Evolutionary conservation across 2,888 invertebrate genomes (phyloP).

Genomic region (Mimumesa dahlbomi): DNA sequence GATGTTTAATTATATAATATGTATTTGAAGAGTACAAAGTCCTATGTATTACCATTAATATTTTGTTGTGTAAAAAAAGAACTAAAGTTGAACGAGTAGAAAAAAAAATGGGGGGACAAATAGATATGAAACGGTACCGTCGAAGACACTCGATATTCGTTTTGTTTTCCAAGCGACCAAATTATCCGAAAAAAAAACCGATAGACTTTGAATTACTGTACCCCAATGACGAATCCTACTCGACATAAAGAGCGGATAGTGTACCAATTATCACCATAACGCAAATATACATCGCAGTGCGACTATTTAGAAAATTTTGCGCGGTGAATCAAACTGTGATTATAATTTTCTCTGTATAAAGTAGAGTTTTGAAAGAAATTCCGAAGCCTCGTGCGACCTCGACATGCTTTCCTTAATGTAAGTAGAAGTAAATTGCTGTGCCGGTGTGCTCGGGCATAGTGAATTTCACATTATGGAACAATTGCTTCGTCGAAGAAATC

Average conservation of each 20-base stretch:
- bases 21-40: conserved; percentile 11
- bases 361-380: conserved; percentile 52
- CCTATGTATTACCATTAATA: conserved; percentile 9
- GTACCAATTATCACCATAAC: conserved; percentile 18
- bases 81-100: background rate
- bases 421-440: conserved; percentile 57
- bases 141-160: conserved; percentile 1
- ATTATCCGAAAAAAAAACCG: conserved; percentile 9
- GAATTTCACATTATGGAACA: background rate
- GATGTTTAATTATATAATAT: background rate
- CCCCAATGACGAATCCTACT: conserved; percentile 32
- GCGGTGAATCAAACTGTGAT: conserved; percentile 71
- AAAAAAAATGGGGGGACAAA: background rate
- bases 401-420: conserved; percentile 63
- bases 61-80: background rate
- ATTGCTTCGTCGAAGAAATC: background rate
- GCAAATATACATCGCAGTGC: conserved; percentile 20
- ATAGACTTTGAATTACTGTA: conserved; percentile 47
- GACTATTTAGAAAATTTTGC: conserved; percentile 31
- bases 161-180: conserved; percentile 18
- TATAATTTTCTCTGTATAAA: conserved; percentile 70
- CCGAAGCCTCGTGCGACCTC: conserved; percentile 69
- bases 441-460: conserved; percentile 38
- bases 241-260: conserved; percentile 1
- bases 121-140: background rate